phyloP scores from a whole-genome alignment of 2,888 invertebrate genomes.

The Luffia ferchaultella region DNA sequence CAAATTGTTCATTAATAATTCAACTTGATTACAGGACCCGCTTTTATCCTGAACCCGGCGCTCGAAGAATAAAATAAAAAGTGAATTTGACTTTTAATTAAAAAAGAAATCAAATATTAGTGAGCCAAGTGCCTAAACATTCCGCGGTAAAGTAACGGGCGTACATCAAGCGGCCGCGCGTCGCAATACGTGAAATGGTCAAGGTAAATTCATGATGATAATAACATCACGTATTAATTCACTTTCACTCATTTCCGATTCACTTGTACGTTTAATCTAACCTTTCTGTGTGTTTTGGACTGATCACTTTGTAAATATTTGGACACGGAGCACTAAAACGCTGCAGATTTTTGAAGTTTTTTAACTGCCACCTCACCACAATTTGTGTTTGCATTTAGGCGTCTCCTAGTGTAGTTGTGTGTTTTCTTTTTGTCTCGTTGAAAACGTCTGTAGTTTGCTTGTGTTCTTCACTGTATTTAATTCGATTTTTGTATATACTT shows the following conservation, averaged over 20 bases:
- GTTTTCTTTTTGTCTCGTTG: slow-evolving; percentile 19
- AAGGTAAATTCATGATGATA: slow-evolving; percentile 39
- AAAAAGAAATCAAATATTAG: slow-evolving; percentile 31
- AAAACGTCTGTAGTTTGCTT: slow-evolving; percentile 12
- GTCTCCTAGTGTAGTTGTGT: background rate
- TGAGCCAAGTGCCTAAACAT: slow-evolving; percentile 37
- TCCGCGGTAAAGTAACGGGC: slow-evolving; percentile 18
- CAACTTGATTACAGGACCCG: slow-evolving; percentile 39
- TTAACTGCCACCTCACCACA: no score
- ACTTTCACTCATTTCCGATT: slow-evolving; percentile 47
- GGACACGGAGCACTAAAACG: background rate
- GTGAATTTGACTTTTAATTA: slow-evolving; percentile 20
- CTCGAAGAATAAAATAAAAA: slow-evolving; percentile 43
- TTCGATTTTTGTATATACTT: background rate
- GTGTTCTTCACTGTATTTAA: slow-evolving; percentile 3
- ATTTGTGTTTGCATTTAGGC: background rate
- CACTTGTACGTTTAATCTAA: no score
- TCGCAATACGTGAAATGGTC: slow-evolving; percentile 61
- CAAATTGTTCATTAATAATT: background rate
- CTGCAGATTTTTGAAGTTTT: no score
- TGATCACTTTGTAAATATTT: slow-evolving; percentile 46
- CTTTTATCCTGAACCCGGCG: slow-evolving; percentile 49
- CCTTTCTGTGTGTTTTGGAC: slow-evolving; percentile 50
- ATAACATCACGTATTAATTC: slow-evolving; percentile 44
- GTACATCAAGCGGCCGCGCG: slow-evolving; percentile 25